Conservation (phyloP, 2,113 vertebrate genomes). For the Podarcis raffonei region DNA sequence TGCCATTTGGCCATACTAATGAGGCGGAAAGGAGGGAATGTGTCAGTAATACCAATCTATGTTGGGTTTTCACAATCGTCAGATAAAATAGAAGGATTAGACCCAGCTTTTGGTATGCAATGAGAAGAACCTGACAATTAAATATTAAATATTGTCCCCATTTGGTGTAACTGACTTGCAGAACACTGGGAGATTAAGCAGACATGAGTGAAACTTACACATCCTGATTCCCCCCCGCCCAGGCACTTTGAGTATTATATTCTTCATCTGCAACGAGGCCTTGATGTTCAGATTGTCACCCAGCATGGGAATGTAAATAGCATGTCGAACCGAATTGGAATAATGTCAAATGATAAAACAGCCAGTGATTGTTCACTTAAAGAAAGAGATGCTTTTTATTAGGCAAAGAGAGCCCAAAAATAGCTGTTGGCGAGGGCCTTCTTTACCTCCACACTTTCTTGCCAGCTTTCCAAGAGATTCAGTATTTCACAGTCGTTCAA, state of each 20-base stretch:
- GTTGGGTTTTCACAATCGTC: background rate
- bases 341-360: slow-evolving; percentile 62
- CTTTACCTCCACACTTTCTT: background rate
- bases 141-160: slow-evolving; percentile 61
- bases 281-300: slow-evolving; percentile 55
- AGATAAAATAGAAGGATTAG: fast-evolving
- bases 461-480: background rate
- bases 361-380: slow-evolving; percentile 55
- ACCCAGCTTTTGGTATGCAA: slow-evolving; percentile 2
- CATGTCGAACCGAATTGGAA: slow-evolving; percentile 46
- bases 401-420: slow-evolving; percentile 7
- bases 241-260: slow-evolving; percentile 32
- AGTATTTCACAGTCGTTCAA: background rate
- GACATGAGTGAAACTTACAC: slow-evolving; percentile 34
- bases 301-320: slow-evolving; percentile 43
- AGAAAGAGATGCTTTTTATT: slow-evolving; percentile 53
- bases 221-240: background rate
- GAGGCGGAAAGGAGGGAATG: background rate
- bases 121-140: slow-evolving; percentile 42
- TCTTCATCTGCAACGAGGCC: slow-evolving; percentile 49
- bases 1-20: background rate
- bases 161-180: slow-evolving; percentile 47
- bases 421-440: background rate
- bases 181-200: slow-evolving; percentile 36
- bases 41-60: fast-evolving